Evolutionary conservation across 1,140 invertebrate species (phyloP), one percentile per base, ranked within the genome.

Genomic region (Scaptomyza graminum): DNA sequence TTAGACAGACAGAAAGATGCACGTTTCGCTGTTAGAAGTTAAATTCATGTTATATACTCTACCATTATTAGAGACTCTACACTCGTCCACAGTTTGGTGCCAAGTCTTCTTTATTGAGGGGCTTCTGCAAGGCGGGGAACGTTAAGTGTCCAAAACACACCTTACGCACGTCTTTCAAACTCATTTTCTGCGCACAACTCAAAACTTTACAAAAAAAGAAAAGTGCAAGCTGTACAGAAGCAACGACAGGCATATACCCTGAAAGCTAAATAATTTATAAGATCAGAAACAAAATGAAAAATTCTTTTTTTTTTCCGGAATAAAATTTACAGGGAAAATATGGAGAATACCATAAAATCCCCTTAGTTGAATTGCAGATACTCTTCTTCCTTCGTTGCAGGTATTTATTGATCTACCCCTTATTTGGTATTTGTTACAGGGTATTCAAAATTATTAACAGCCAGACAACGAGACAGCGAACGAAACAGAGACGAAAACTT

Each of bases 151-250:
- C 66, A 3, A 5, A 59, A 54, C 79, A 84, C 80, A 83, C 79
- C 79, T 84, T 73, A 84, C 79, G 79, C 79, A 84, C 79, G 79
- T 83, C 79, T 84, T 79, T 72, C 79, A 51, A 84, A 79, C 80
- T 79, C 79, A 83, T 83, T 83, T 83, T 22, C 18, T 22, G 18
- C 18, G 18, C 2, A 3, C 71, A 59, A 71, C 75, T 72, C 75
- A 72, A 83, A 83, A 84, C 59, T 75, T 83, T 79, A 31, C 7
- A 34, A 15, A 12, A 4, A 22, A 31, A 9, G 8, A 34, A 7
- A 34, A 34, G 28, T 28, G 28, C 9, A 11, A 37, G 34, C 9
- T 37, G 11, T 37, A 2, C 0, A 34, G 0, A 34, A 34, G 31
- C 6, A 34, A 8, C 31, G 31, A 8, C 8, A 8, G 31, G 7